Base-by-base conservation (phyloP, 2,888 invertebrate genomes). In the Leptarthrus brevirostris region DNA sequence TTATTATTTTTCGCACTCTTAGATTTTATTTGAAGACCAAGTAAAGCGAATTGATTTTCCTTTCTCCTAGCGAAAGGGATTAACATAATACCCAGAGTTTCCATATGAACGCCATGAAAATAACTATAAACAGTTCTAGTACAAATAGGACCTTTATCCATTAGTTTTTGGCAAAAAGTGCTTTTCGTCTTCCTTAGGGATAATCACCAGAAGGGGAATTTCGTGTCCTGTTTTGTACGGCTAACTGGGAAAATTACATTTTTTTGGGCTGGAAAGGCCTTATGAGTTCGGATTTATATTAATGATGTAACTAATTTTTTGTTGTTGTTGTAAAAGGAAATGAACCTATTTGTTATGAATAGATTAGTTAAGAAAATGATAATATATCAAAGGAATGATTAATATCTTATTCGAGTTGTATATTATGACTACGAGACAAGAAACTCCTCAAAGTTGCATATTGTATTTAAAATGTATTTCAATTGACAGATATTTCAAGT, bases 221-320 rank as follows among this genome's bases (percentile, higher is more conserved):
- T 8, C 4, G 30, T 5, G 8, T 30, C 8, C 8, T 30, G 30
- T 30, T 30, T 8, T 30, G 30, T 30, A 30, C 8, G 30, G 4
- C 30, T 30, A 8, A 3, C 30, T 22, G 26, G 14, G 22, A 24
- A 24, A 54, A 24, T 20, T 54, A 24, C n/a, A 54, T 24, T 24
- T 54, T 54, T 53, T 53, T 30, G 4, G 3, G 30, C 8, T 30
- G 30, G 3, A 8, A 30, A 30, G 30, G 30, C 30, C 8, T 8
- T 30, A 30, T 30, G 30, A 30, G 30, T 30, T 5, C 20, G 24
- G 54, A 2, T 24, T 54, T 20, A 54, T 54, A 54, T 54, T 54
- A 54, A 54, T 54, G 26, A 54, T 54, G 24, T 54, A 54, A 54
- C 54, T 54, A 54, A 54, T 54, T 54, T 54, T 24, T 54, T 54